Percentiles rank a stretch among this genome's conserved stretches.
phyloP scores from a whole-genome alignment of 2,113 vertebrate genomes.

The Larimichthys crocea region DNA sequence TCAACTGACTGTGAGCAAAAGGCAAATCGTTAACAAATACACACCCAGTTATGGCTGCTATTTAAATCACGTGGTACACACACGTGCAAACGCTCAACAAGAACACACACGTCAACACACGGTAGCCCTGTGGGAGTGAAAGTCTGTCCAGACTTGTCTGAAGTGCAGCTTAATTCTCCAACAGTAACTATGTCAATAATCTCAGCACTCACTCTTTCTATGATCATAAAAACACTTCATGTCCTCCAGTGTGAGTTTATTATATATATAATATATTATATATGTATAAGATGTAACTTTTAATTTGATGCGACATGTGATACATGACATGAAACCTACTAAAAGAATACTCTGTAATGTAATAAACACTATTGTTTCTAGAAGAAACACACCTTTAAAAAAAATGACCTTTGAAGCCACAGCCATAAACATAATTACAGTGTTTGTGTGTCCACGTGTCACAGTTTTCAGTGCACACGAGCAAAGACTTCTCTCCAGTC shows the following conservation, averaged over 20 bases:
- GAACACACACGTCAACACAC: neutral
- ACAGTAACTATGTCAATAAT: slow-evolving; percentile 29
- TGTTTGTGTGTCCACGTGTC: neutral
- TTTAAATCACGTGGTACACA: slow-evolving; percentile 53
- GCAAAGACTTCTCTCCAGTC: neutral
- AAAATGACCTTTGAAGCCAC: slow-evolving; percentile 14
- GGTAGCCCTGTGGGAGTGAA: neutral
- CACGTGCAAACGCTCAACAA: slow-evolving; percentile 20
- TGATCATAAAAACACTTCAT: neutral
- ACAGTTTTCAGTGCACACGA: neutral
- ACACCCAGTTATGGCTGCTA: slow-evolving; percentile 47
- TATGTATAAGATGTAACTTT: neutral
- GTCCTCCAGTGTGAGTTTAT: neutral
- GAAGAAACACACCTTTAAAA: neutral
- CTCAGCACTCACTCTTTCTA: slow-evolving; percentile 12
- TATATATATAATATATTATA: too few relatives aligned
- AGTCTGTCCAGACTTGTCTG: slow-evolving; percentile 31
- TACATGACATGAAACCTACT: too few relatives aligned
- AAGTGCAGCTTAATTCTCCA: slow-evolving; percentile 36
- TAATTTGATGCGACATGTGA: neutral
- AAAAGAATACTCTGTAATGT: too few relatives aligned
- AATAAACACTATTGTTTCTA: neutral
- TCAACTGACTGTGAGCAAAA: slow-evolving; percentile 37
- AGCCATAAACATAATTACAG: neutral
- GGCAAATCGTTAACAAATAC: slow-evolving; percentile 33